Evolutionary conservation across 2,797 vertebrate species (phyloP).

Genomic region (Crocodylus rhombifer): DNA sequence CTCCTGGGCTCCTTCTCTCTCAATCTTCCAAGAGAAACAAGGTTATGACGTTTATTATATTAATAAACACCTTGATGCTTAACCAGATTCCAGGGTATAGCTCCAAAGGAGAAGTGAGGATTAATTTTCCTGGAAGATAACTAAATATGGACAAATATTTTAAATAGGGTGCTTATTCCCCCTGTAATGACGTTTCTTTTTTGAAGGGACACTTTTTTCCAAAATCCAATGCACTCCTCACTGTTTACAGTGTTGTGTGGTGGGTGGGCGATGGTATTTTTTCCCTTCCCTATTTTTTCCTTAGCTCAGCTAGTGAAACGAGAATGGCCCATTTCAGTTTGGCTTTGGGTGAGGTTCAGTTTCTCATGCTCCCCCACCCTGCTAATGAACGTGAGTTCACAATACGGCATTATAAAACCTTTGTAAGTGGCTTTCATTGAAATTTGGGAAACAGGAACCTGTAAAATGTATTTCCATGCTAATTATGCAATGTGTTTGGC

Average conservation of each 20-base stretch:
- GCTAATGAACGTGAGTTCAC: slow-evolving; percentile 14
- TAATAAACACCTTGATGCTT: slow-evolving; percentile 29
- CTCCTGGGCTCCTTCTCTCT: neutral
- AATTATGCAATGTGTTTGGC: slow-evolving; percentile 52
- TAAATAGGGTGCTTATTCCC: slow-evolving; percentile 17
- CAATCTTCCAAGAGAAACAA: neutral
- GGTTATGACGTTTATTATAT: neutral
- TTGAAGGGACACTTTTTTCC: neutral
- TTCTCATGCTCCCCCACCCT: neutral
- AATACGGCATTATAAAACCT: slow-evolving; percentile 42
- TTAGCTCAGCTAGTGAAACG: slow-evolving; percentile 49
- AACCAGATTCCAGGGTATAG: neutral
- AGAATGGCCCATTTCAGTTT: neutral
- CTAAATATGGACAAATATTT: slow-evolving; percentile 12
- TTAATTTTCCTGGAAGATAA: slow-evolving; percentile 12
- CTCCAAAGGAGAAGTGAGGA: slow-evolving; percentile 26
- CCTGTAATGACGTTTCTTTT: slow-evolving; percentile 55
- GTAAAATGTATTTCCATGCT: slow-evolving; percentile 67
- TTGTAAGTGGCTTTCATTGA: slow-evolving; percentile 43
- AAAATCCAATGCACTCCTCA: slow-evolving; percentile 46
- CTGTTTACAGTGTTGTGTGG: neutral
- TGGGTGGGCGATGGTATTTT: neutral
- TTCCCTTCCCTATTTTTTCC: slow-evolving; percentile 13
- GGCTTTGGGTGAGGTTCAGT: neutral
- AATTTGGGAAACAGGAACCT: slow-evolving; percentile 65